Evolutionary conservation across 1,140 invertebrate genomes (phyloP).

Genomic region (Macrostomum lignano): DNA sequence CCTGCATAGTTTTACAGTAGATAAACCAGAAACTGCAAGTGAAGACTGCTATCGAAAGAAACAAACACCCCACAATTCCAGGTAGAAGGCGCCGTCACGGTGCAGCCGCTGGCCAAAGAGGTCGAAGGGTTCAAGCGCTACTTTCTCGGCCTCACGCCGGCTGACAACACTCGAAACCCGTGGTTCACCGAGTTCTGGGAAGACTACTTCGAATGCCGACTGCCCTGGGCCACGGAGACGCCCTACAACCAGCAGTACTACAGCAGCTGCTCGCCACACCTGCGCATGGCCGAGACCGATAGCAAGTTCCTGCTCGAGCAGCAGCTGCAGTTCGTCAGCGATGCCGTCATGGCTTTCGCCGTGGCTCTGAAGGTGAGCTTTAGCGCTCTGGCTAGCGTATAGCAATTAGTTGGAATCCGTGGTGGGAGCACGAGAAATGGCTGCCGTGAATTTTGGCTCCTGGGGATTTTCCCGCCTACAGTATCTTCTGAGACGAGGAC

Average conservation of each 20-base stretch:
- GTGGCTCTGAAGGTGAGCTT: conserved; percentile 44
- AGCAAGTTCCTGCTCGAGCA: conserved; percentile 46
- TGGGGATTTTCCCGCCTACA: no score
- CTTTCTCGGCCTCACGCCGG: conserved; percentile 50
- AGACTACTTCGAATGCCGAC: conserved; percentile 31
- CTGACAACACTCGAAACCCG: conserved; percentile 57
- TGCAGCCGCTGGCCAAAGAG: conserved; percentile 59
- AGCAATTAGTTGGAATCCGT: no score
- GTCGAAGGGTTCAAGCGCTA: conserved; percentile 59
- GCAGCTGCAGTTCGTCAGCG: conserved; percentile 64
- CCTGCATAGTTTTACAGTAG: no score
- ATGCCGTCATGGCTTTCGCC: conserved; percentile 64
- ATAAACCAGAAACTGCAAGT: no score
- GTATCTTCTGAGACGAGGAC: no score
- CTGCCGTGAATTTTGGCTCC: no score
- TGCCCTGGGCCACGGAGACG: conserved; percentile 40
- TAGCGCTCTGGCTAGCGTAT: no score
- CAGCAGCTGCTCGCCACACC: conserved; percentile 34
- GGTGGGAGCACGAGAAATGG: no score
- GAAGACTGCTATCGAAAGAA: no score
- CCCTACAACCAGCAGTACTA: conserved; percentile 53
- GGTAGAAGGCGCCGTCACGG: conserved; percentile 60
- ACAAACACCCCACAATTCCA: no score
- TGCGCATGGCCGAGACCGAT: conserved; percentile 27
- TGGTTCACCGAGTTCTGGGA: conserved; percentile 88